Base-by-base conservation (phyloP, 2,113 vertebrate species). In the Sinocyclocheilus anshuiensis region DNA sequence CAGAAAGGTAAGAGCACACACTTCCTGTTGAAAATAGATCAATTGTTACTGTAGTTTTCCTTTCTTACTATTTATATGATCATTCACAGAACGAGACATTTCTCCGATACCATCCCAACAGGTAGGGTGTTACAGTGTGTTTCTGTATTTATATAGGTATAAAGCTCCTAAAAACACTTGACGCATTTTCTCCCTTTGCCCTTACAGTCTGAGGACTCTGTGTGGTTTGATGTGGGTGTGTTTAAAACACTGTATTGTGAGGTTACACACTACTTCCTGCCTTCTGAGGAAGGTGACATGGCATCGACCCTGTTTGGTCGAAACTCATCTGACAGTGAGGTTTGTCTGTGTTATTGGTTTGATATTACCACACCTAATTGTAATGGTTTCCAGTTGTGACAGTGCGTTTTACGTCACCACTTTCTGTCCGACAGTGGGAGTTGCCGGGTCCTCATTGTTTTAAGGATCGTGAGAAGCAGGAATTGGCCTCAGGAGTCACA, bases 221-320 rank as follows among this genome's bases (percentile, higher is more conserved):
- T 91, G 53, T 99, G 98, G 98, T 98, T 95, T 22, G 97, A 99
- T 67, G 97, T 98, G 8, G 97, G 98, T 1, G 96, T 98, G 91
- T 98, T 98, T 91, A 98, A 96, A 94, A 95, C 94, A 67, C 97
- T 95, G 45, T 98, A 93, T 53, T 96, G 96, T 59, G 94, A 97
- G 91, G 96, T 99, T 92, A 96, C 88, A 86, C 96, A 98, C 92
- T 99, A 97, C 93, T 98, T 95, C 87, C 90, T 97, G 63, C 95
- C 97, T 77, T 93, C 95, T 77, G 96, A 94, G 36, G 50, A 82
- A 8, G 87, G 93, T 87, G 95, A 89, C 93, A 90, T 55, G 15
- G 33, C 86, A 2, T 29, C 86, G 13, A 15, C 69, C 9, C 9
- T 81, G 82, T 86, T 59, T 86, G 81, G 76, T 67, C 81, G 87